Evolutionary conservation across 1,140 invertebrate species (phyloP).

Genomic region (Monochamus saltuarius): DNA sequence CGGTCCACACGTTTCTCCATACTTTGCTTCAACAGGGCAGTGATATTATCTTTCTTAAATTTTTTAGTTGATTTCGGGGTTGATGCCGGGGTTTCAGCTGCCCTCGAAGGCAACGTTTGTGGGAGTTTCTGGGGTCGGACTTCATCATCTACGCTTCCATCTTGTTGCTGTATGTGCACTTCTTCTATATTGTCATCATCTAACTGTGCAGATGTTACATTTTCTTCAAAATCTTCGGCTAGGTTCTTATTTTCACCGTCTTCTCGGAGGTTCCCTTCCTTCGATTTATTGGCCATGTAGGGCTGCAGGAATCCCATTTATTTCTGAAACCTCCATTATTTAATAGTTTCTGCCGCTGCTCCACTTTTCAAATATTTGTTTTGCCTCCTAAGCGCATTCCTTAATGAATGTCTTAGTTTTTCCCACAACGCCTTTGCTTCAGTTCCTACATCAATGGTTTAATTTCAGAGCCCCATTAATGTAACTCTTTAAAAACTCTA

Average conservation of each 20-base stretch:
- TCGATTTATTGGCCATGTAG: slow-evolving; percentile 17
- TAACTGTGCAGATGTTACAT: slow-evolving; percentile 6
- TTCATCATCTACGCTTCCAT: background rate
- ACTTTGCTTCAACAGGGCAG: background rate
- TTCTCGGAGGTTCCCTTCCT: slow-evolving; percentile 8
- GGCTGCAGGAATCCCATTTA: slow-evolving; percentile 15
- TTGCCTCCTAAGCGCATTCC: slow-evolving; percentile 6
- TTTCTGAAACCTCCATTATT: slow-evolving; percentile 20
- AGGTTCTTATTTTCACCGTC: slow-evolving; percentile 2
- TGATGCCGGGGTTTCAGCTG: background rate
- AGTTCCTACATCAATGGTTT: slow-evolving; percentile 10
- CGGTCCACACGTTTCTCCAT: background rate
- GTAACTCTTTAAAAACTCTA: background rate
- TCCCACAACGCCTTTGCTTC: slow-evolving; percentile 6
- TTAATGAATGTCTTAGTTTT: slow-evolving; percentile 10
- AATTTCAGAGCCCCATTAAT: background rate
- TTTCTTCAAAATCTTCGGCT: slow-evolving; percentile 4
- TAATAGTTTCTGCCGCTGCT: slow-evolving; percentile 4
- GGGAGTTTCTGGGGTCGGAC: background rate
- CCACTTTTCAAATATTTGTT: slow-evolving; percentile 16
- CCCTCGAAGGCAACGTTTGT: background rate
- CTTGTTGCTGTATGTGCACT: background rate
- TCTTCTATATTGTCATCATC: background rate
- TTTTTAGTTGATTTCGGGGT: background rate
- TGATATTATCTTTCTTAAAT: slow-evolving; percentile 5